Evolutionary conservation across 1,140 invertebrate species (phyloP), one percentile per base, ranked within the genome.

Genomic region (Atta cephalotes): DNA sequence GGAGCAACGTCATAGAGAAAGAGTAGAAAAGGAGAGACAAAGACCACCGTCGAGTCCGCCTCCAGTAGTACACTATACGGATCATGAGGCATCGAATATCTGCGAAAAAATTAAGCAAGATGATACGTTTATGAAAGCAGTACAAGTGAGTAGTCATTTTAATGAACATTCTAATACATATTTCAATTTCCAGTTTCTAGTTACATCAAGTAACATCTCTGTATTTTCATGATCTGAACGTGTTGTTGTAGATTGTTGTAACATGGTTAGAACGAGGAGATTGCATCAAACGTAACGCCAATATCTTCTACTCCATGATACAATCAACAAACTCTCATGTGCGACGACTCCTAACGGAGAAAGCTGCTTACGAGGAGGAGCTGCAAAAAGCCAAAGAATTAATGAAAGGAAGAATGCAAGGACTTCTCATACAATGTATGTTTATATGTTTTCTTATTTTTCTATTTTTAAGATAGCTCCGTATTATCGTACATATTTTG

Each of bases 311-410:
- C 94, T 98, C 98, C 0, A 98, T 99, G 97, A 98, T 99, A 80
- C 98, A 99, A 94, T 98, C 98, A 18, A 98, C 97, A 0, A 98
- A 99, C 94, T 98, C 98, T 3, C 98, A 99, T 90, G 97, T 99
- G 0, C 95, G 98, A 18, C 95, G 98, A 63, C 95, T 99, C 3
- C 96, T 98, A 51, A 97, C 96, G 63, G 98, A 99, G 93, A 99
- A 98, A 94, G 96, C 96, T 72, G 96, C 97, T 65, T 97, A 98
- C 84, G 98, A 99, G 94, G 98, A 99, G 74, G 98, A 99, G 93
- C 94, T 98, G 7, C 96, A 97, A 63, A 97, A 97, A 88, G 97
- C 98, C 14, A 98, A 98, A 93, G 97, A 98, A 86, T 96, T 97
- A 25, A 96, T 98, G 93, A 97, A 97, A 86, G 97, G 97, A 53